Evolutionary conservation across 1,140 invertebrate genomes (phyloP), one percentile per base, ranked within the genome.

Genomic region (Heliconius hermathena): DNA sequence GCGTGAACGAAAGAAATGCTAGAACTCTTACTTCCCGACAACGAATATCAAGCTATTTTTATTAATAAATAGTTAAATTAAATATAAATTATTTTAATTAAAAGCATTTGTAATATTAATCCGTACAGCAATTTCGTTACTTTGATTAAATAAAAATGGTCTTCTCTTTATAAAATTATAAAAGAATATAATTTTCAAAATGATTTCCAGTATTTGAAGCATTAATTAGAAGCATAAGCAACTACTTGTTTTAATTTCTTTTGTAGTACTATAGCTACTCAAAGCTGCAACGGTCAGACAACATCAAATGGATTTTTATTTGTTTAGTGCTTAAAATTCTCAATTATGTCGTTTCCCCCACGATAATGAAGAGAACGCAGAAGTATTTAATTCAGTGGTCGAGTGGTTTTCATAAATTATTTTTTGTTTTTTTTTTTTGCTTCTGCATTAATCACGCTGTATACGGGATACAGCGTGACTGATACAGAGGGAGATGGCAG

Each of bases 281-380:
- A 3, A 29, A 66, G n/a, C 54, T 22, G 54, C 60, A 66, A 66
- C n/a, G 60, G 26, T 16, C 60, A 66, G 13, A 66, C 26, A 29
- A 66, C 60, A 66, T 66, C 60, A 66, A 66, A 66, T 66, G 26
- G 60, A 66, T 66, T 66, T 66, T 66, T 66, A 66, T 66, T 66
- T 66, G 60, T 66, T 66, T 26, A 66, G 60, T 66, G 26, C 60
- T 66, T 66, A 66, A 29, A 66, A 29, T 29, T 29, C 3, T 26
- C 26, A 66, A 66, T 66, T 66, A 66, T 16, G 26, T 66, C 22
- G 26, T 66, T 66, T 66, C 11, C 11, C 29, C 60, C 60, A 66
- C 11, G 22, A 26, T 66, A 66, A 66, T 66, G 60, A 66, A 66
- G 60, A 29, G 60, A 66, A 66, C 13, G 26, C 60, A 5, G 3